A percentile compares a stretch with the other conserved stretches of the same genome.
These are phyloP conservation scores for Holothuria glaberrima DNA, from an alignment of 35 echinoderm and acorn worm genomes.

Conservation along the genomic window DNA sequence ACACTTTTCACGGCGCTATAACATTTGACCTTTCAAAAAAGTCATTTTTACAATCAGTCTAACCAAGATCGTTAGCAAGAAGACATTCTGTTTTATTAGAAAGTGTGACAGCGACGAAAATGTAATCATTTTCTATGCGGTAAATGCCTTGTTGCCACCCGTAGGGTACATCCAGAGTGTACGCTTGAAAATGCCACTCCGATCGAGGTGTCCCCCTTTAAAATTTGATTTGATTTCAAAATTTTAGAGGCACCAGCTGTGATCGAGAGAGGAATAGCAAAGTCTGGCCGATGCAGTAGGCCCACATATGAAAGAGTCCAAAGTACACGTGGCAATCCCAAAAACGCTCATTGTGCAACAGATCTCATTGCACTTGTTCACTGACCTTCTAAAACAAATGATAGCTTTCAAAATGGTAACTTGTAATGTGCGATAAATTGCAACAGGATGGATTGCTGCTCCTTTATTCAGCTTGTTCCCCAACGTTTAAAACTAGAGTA, in stretches of 20 bases:
- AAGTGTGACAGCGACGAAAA: constrained; percentile 11
- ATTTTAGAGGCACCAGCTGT: constrained; percentile 28
- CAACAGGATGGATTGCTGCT: too few relatives aligned
- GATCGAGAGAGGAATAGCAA: neutral
- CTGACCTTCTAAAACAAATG: too few relatives aligned
- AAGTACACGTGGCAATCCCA: too few relatives aligned
- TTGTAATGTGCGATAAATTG: too few relatives aligned
- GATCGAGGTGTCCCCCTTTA: neutral
- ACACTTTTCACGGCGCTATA: neutral
- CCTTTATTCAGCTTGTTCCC: too few relatives aligned
- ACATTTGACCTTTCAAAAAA: constrained; percentile 21
- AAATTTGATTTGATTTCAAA: constrained; percentile 23
- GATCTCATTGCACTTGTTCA: too few relatives aligned
- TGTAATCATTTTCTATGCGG: constrained; percentile 2
- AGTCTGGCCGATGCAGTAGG: too few relatives aligned
- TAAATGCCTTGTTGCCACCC: constrained; percentile 12
- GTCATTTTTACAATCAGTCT: neutral
- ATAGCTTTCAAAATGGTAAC: too few relatives aligned
- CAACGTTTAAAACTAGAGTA: too few relatives aligned
- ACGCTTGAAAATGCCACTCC: constrained; percentile 8
- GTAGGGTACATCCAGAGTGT: constrained; percentile 11
- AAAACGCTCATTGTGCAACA: too few relatives aligned
- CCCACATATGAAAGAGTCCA: too few relatives aligned
- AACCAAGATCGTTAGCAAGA: constrained; percentile 4
- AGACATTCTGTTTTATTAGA: constrained; percentile 19